Percentiles rank a stretch among this genome's conserved stretches.
phyloP scores from a whole-genome alignment of 2,797 vertebrate species.

The Threskiornis aethiopicus region DNA sequence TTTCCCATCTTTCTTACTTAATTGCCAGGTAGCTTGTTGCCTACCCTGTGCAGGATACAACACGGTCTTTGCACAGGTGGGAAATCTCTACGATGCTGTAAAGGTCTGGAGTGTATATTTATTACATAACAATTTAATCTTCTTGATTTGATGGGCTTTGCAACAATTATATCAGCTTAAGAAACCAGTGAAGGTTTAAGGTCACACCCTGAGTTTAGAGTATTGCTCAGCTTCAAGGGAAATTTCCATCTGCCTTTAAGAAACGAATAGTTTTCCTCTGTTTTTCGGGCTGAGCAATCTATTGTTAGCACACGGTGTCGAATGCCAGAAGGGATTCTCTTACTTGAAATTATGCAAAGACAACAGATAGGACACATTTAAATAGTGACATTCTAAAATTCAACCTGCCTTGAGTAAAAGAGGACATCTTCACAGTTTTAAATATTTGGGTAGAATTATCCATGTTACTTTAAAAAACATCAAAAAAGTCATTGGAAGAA shows the following conservation, averaged over 20 bases:
- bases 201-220: background rate
- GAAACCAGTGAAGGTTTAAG: background rate
- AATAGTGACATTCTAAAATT: background rate
- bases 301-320: background rate
- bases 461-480: background rate
- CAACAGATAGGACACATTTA: background rate
- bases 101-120: background rate
- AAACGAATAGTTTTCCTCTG: background rate
- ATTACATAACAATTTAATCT: conserved; percentile 9
- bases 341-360: background rate
- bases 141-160: background rate
- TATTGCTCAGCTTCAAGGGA: background rate
- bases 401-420: background rate
- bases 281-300: background rate
- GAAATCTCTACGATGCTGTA: background rate
- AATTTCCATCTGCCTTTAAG: background rate
- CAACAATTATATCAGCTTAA: background rate
- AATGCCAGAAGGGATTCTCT: background rate
- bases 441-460: background rate
- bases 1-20: background rate
- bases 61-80: background rate
- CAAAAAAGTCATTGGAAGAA: background rate
- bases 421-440: background rate
- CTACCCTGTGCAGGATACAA: background rate
- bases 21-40: background rate